phyloP scores from a whole-genome alignment of 2,797 vertebrate species.

The Hemitrygon akajei region DNA sequence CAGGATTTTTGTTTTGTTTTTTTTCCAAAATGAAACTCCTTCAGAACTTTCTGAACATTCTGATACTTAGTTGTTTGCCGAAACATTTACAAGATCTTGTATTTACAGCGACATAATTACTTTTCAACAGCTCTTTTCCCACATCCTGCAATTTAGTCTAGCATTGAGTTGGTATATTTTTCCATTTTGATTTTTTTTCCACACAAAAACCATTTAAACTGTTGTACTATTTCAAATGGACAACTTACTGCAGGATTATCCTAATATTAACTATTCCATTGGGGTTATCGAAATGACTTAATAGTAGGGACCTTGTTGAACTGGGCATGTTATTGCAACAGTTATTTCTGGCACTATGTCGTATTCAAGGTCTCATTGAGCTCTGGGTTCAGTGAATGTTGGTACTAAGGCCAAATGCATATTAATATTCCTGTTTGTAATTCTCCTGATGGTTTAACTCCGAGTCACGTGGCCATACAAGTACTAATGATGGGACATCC shows the following conservation, averaged over 20 bases:
- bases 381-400: background rate
- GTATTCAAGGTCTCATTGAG: background rate
- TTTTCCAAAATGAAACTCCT: background rate
- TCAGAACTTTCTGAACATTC: background rate
- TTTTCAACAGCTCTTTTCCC: constrained; percentile 12
- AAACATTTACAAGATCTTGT: background rate
- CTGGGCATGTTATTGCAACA: background rate
- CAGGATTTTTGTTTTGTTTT: background rate
- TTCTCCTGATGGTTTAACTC: background rate
- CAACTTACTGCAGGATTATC: background rate
- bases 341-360: background rate
- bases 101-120: constrained; percentile 4
- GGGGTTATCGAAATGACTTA: background rate
- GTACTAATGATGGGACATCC: background rate
- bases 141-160: constrained; percentile 17
- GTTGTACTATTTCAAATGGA: constrained; percentile 9
- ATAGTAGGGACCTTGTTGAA: background rate
- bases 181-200: background rate
- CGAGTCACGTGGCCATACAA: background rate
- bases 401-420: background rate
- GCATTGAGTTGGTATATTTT: background rate
- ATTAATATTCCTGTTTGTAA: background rate
- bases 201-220: background rate
- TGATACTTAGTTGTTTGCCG: background rate
- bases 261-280: constrained; percentile 10